phyloP scores from a whole-genome alignment of 2,797 vertebrate genomes.

The Myiotriccus ornatus region DNA sequence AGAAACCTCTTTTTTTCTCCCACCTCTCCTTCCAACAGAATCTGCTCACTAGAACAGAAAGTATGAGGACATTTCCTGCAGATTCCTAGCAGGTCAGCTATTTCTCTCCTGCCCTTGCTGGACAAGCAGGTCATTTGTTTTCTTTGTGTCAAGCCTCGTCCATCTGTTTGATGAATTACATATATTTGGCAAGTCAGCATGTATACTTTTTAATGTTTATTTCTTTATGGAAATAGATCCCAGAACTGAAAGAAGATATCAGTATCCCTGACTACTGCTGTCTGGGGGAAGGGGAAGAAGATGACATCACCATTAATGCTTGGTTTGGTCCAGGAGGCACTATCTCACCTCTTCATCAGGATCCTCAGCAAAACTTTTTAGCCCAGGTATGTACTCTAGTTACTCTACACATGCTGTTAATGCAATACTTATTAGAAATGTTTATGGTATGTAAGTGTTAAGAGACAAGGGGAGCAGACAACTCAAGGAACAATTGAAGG shows the following conservation, averaged over 20 bases:
- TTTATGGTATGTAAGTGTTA: background rate
- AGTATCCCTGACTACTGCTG: slow-evolving; percentile 94
- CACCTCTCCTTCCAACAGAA: background rate
- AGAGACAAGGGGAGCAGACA: background rate
- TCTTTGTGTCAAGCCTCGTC: background rate
- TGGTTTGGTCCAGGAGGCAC: slow-evolving; percentile 95
- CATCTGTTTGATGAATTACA: background rate
- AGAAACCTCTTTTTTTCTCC: background rate
- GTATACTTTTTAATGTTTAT: background rate
- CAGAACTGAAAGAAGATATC: slow-evolving; percentile 92
- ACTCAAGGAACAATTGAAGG: background rate
- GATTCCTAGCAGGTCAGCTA: background rate
- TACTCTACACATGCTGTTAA: background rate
- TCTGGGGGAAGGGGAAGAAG: slow-evolving; percentile 89
- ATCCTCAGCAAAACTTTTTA: slow-evolving; percentile 96
- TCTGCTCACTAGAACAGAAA: background rate
- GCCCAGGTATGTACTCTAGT: slow-evolving; percentile 81
- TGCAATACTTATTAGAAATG: background rate
- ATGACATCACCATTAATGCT: slow-evolving; percentile 92
- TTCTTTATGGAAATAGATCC: slow-evolving; percentile 78
- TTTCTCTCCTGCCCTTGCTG: background rate
- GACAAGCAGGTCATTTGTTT: background rate
- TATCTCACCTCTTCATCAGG: slow-evolving; percentile 94
- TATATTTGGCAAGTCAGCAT: background rate
- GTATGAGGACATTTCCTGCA: background rate